Evolutionary conservation across 2,888 invertebrate genomes (phyloP), one percentile per base, ranked within the genome.

Genomic region (Dynastes grantii): DNA sequence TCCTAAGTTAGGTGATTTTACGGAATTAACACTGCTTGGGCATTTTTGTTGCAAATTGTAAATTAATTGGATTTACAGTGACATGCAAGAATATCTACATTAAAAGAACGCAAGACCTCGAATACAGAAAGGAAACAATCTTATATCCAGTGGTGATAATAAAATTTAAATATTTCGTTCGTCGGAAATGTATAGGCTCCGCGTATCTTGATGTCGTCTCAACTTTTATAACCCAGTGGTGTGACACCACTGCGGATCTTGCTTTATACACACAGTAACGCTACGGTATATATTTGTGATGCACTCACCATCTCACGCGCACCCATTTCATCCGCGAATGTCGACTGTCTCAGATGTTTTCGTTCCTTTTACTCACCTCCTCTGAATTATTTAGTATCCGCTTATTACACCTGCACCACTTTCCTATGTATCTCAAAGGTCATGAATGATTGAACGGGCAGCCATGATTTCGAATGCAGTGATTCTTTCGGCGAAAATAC

Each of bases 351-450:
- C 71, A 71, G 55, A 55, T 37, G 55, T 29, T 71, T 16, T 32
- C 70, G n/a, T 37, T 71, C 55, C 55, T 45, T 53, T 71, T 71
- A 71, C 71, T 71, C 71, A 71, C 71, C 71, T 53, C 71, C n/a
- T 58, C 16, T 71, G 71, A 71, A 71, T 71, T 71, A 71, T 71
- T 71, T 71, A 71, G 55, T 71, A 58, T 55, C 71, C 53, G 71
- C 55, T 71, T 71, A 71, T 71, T 71, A 55, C 55, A 55, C 71
- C 70, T 70, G 70, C 70, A 51, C 45, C 70, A 32, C 3, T 29
- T 40, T 22, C 37, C 70, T 71, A 55, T 55, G 32, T 71, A 71
- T 71, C 70, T 70, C 71, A 29, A 53, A 71, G 71, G 71, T 71
- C 71, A 71, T 71, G 71, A 71, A 71, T 71, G 71, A 71, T 71